Evolutionary conservation across 2,797 vertebrate species (phyloP).

Genomic region (Neosilurus hyrtlii): DNA sequence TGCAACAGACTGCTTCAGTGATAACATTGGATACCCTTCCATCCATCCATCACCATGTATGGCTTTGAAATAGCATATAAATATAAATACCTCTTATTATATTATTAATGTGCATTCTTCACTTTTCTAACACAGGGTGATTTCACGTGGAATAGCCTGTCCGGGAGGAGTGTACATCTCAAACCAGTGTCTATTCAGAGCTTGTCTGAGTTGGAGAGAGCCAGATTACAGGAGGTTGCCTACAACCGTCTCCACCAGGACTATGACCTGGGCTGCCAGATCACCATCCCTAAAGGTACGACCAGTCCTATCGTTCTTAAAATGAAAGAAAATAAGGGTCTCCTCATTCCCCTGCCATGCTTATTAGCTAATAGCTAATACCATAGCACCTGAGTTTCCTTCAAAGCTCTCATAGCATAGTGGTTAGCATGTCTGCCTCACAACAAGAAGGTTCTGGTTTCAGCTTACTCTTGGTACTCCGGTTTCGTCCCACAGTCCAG

Average conservation of each 20-base stretch:
- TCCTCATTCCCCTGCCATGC: neutral
- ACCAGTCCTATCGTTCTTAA: neutral
- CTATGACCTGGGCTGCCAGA: constrained; percentile 89
- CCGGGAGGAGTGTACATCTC: constrained; percentile 83
- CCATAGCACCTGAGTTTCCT: neutral
- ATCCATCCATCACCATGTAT: neutral
- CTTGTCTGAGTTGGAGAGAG: constrained; percentile 93
- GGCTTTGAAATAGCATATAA: neutral
- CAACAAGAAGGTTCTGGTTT: too few species aligned
- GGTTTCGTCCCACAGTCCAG: too few species aligned
- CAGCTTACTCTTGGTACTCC: too few species aligned
- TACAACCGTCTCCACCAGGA: constrained; percentile 87
- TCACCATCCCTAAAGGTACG: constrained; percentile 94
- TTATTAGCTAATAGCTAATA: neutral
- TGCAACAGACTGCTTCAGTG: neutral
- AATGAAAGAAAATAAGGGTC: neutral
- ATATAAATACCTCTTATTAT: too few species aligned
- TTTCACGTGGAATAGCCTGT: constrained; percentile 94
- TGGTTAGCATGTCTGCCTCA: too few species aligned
- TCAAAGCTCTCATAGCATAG: neutral
- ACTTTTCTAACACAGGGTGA: constrained; percentile 77
- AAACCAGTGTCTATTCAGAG: constrained; percentile 92
- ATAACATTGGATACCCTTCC: neutral
- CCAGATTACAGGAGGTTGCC: constrained; percentile 91
- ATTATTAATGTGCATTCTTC: neutral